Conservation (phyloP, 2,888 invertebrate species). For the Parnassius glacialis region DNA sequence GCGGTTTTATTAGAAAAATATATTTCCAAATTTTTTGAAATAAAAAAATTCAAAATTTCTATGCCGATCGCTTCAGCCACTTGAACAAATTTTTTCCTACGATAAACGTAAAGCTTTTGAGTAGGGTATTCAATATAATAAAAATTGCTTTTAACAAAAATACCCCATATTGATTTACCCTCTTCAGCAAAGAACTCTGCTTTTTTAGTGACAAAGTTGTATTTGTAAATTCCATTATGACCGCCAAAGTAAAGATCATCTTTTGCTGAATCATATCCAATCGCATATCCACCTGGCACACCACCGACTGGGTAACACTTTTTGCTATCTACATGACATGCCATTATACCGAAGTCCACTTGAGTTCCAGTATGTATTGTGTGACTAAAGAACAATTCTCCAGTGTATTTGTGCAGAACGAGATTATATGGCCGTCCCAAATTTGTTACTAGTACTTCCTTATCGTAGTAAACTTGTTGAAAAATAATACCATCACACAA, state of each 20-base stretch:
- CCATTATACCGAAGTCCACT: constrained; percentile 57
- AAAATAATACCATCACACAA: constrained; percentile 60
- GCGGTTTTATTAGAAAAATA: constrained; percentile 67
- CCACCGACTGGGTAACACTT: constrained; percentile 47
- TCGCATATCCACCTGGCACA: constrained; percentile 61
- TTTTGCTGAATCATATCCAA: constrained; percentile 61
- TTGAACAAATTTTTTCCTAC: constrained; percentile 49
- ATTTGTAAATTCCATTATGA: constrained; percentile 69
- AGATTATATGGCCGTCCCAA: constrained; percentile 59
- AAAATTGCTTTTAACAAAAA: constrained; percentile 59
- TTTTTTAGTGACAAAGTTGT: constrained; percentile 55
- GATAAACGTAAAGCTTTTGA: constrained; percentile 57
- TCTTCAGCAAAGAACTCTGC: constrained; percentile 64
- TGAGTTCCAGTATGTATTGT: constrained; percentile 50
- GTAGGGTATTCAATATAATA: constrained; percentile 68
- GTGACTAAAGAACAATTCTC: constrained; percentile 63
- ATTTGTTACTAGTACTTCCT: constrained; percentile 44
- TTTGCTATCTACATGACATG: constrained; percentile 49
- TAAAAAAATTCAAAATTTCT: constrained; percentile 61
- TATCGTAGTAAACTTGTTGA: constrained; percentile 57
- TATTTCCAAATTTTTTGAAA: constrained; percentile 52
- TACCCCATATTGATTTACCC: constrained; percentile 63
- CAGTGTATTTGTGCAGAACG: constrained; percentile 60
- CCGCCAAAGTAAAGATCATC: constrained; percentile 71
- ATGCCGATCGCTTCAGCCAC: constrained; percentile 56